These are phyloP conservation scores for Conopomorpha cramerella DNA, from an alignment of 1,140 invertebrate species.

Conservation along the genomic window DNA sequence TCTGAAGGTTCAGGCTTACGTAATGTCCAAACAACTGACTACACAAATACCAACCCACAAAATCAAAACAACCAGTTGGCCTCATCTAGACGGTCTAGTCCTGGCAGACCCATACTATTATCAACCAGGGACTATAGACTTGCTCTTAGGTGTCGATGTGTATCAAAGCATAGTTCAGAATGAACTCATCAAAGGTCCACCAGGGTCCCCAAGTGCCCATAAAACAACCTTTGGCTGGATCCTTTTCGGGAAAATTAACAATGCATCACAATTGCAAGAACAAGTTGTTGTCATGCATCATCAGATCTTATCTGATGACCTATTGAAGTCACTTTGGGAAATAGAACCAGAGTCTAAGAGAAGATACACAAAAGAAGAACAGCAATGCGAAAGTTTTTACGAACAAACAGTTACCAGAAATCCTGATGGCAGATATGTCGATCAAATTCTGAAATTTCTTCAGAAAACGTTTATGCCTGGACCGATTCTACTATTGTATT, in stretches of 20 bases:
- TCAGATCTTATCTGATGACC: conserved; percentile 4
- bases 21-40: background rate
- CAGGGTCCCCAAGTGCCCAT: background rate
- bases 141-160: conserved; percentile 3
- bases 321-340: conserved; percentile 9
- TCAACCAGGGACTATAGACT: conserved; percentile 1
- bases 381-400: conserved; percentile 7
- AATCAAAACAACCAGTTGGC: background rate
- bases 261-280: background rate
- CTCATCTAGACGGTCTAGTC: background rate
- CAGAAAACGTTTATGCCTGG: conserved; percentile 35
- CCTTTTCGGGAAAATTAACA: background rate
- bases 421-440: conserved; percentile 5
- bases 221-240: conserved; percentile 2
- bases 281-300: conserved; percentile 2
- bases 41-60: background rate
- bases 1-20: background rate
- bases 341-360: conserved; percentile 6
- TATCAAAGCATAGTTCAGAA: background rate
- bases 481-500: conserved; percentile 38
- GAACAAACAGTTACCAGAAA: conserved; percentile 3
- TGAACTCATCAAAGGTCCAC: background rate
- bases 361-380: conserved; percentile 9
- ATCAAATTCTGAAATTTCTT: no score
- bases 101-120: background rate